Evolutionary conservation across 2,113 vertebrate genomes (phyloP).

Genomic region (Perccottus glenii): DNA sequence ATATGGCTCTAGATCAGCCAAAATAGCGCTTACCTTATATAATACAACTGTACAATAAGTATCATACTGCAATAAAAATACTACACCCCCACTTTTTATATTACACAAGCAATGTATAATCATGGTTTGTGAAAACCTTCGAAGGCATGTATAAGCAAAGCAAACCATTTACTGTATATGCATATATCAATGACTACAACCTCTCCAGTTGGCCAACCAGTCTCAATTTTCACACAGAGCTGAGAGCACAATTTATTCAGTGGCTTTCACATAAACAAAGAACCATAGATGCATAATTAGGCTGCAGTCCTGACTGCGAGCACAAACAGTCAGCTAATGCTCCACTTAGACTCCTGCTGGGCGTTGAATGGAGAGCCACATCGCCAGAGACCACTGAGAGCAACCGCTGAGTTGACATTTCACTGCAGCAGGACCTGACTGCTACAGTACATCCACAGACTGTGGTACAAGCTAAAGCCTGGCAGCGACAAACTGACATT

Average conservation of each 20-base stretch:
- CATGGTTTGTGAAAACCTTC: too few species aligned
- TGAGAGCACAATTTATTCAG: slow-evolving; percentile 52
- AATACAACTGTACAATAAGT: too few species aligned
- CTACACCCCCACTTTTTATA: too few species aligned
- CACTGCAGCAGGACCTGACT: slow-evolving; percentile 25
- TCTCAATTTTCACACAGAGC: slow-evolving; percentile 45
- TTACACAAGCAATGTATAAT: too few species aligned
- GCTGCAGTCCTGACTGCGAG: slow-evolving; percentile 50
- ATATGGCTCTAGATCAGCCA: too few species aligned
- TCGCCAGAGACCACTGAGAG: slow-evolving; percentile 43
- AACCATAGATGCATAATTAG: slow-evolving; percentile 60
- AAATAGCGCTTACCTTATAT: too few species aligned
- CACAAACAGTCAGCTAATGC: slow-evolving; percentile 57
- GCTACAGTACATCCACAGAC: slow-evolving; percentile 5
- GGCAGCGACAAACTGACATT: slow-evolving; percentile 21
- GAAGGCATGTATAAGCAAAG: too few species aligned
- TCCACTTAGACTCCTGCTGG: slow-evolving; percentile 50
- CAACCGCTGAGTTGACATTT: slow-evolving; percentile 30
- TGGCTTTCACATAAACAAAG: slow-evolving; percentile 55
- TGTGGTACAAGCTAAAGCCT: slow-evolving; percentile 1
- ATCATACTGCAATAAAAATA: too few species aligned
- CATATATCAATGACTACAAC: slow-evolving; percentile 31
- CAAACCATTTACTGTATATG: slow-evolving; percentile 38
- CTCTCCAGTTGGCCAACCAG: slow-evolving; percentile 46
- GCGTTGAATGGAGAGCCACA: slow-evolving; percentile 39